These are phyloP conservation scores for Gallinago media DNA, from an alignment of 2,113 vertebrate species.

Conservation along the genomic window DNA sequence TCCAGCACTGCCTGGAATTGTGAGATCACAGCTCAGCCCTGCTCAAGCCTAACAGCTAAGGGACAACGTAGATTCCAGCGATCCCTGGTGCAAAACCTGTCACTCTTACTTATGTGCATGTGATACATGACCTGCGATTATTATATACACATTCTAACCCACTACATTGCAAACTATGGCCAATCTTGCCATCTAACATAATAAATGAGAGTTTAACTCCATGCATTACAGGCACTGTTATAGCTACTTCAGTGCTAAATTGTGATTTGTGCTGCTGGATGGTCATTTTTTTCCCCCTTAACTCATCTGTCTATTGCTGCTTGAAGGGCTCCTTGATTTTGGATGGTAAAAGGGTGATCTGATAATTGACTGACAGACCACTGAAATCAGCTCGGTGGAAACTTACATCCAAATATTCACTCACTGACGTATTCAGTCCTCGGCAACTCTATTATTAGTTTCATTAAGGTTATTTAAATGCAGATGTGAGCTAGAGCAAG, in stretches of 20 bases:
- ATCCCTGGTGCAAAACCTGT: not conserved
- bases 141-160: not conserved
- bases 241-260: not conserved
- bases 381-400: not conserved
- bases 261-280: not conserved
- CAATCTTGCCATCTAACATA: not conserved
- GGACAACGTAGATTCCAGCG: not conserved
- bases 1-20: not conserved
- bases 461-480: slow-evolving; percentile 12
- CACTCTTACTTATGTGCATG: not conserved
- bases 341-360: not conserved
- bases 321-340: not conserved
- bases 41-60: not conserved
- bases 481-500: not conserved
- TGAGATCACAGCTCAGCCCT: not conserved
- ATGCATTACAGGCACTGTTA: not conserved
- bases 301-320: not conserved
- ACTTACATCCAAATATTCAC: not conserved
- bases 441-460: not conserved
- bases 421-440: not conserved
- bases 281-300: not conserved
- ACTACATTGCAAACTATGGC: not conserved
- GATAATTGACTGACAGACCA: not conserved
- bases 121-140: not conserved
- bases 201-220: not conserved